Evolutionary conservation across 2,797 vertebrate genomes (phyloP).

Genomic region (Antennarius maculatus): DNA sequence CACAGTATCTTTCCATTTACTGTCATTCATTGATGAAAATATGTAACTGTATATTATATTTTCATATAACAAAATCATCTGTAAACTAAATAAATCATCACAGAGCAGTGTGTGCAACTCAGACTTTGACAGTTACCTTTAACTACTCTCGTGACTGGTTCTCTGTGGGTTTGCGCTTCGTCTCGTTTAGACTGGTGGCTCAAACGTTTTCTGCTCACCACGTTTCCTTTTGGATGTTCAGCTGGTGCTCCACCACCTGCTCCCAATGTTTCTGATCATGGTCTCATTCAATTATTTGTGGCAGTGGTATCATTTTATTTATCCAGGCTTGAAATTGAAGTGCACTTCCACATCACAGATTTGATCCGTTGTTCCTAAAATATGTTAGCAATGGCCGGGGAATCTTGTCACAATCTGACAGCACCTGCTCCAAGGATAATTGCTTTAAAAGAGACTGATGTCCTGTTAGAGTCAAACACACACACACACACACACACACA

Average conservation of each 20-base stretch:
- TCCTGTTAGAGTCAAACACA: slow-evolving; percentile 11
- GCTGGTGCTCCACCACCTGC: slow-evolving; percentile 30
- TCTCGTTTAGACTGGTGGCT: neutral
- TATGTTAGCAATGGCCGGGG: slow-evolving; percentile 29
- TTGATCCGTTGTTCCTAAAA: slow-evolving; percentile 33
- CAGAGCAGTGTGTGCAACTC: neutral
- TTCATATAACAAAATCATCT: neutral
- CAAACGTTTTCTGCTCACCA: slow-evolving; percentile 1
- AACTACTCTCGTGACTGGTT: neutral
- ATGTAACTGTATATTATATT: neutral
- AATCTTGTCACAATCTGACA: slow-evolving; percentile 50
- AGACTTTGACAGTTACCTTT: slow-evolving; percentile 1
- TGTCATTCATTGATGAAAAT: neutral
- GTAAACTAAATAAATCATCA: neutral
- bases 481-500: neutral
- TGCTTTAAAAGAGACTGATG: slow-evolving; percentile 52
- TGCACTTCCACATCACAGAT: slow-evolving; percentile 34
- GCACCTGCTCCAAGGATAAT: slow-evolving; percentile 63
- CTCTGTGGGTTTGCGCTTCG: neutral
- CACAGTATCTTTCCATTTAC: neutral
- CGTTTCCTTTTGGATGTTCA: slow-evolving; percentile 7
- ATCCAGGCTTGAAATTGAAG: slow-evolving; percentile 47
- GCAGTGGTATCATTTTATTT: slow-evolving; percentile 47
- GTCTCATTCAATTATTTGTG: slow-evolving; percentile 39
- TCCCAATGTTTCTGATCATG: slow-evolving; percentile 3